Evolutionary conservation across 2,113 vertebrate species (phyloP).

Genomic region (Oreochromis spilurus): DNA sequence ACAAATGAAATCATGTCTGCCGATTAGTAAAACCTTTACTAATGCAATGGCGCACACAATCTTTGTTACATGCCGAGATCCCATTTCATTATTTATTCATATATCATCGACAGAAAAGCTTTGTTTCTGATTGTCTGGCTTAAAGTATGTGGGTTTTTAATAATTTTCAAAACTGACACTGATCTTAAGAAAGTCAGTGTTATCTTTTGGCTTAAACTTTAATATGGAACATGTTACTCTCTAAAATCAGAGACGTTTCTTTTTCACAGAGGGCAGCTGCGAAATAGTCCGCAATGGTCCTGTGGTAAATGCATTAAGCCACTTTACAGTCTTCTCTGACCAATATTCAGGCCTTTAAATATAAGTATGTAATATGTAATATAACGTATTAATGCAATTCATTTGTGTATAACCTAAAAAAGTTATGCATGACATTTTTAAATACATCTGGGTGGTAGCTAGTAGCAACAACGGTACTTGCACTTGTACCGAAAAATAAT

Average conservation of each 20-base stretch:
- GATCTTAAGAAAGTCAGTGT: not conserved
- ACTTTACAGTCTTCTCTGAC: not conserved
- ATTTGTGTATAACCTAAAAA: not conserved
- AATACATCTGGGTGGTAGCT: not conserved
- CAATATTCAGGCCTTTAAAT: not conserved
- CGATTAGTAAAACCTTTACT: conserved; percentile 59
- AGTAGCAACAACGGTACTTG: not conserved
- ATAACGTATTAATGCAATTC: not conserved
- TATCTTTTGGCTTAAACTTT: not conserved
- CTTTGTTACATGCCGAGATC: conserved; percentile 34
- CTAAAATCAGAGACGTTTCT: not conserved
- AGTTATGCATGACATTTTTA: not conserved
- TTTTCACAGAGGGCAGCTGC: not conserved
- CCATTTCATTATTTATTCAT: conserved; percentile 58
- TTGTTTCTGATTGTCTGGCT: conserved; percentile 61
- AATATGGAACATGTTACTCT: not conserved
- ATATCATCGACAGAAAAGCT: conserved; percentile 23
- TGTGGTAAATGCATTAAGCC: not conserved
- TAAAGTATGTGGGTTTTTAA: not conserved
- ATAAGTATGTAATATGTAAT: not conserved
- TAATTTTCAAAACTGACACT: not conserved
- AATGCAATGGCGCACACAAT: conserved; percentile 44
- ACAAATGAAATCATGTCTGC: conserved; percentile 31
- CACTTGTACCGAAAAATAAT: not conserved
- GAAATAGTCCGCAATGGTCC: not conserved